A percentile compares a stretch with the other conserved stretches of the same genome.
phyloP scores from a whole-genome alignment of 92 coral and sea anemone genomes.

The Epizoanthus scotinus region DNA sequence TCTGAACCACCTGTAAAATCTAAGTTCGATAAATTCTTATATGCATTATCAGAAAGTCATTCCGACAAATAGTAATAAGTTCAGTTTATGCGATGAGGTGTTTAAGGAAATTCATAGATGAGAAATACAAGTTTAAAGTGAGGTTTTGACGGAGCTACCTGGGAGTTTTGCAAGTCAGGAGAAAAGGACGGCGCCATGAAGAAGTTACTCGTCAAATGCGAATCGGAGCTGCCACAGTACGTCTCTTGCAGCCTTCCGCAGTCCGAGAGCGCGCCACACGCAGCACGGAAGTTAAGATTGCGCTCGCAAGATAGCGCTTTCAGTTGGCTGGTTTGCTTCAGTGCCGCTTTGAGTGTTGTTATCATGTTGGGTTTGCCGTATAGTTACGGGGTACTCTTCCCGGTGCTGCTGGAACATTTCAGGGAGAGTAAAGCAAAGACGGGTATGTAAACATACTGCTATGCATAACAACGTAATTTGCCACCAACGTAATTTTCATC shows the following conservation, averaged over 20 bases:
- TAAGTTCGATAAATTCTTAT: background rate
- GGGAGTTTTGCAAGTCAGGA: conserved; percentile 2
- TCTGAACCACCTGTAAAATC: background rate
- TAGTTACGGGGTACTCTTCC: conserved; percentile 35
- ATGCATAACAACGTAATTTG: too few species aligned
- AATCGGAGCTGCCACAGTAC: conserved; percentile 3
- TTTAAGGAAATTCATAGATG: background rate
- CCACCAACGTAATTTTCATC: too few species aligned
- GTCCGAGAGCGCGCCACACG: background rate
- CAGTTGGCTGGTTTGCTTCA: conserved; percentile 32
- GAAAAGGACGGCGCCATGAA: conserved; percentile 1
- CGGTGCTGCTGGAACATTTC: conserved; percentile 28
- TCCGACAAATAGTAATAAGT: too few species aligned
- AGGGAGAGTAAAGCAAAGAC: conserved; percentile 36
- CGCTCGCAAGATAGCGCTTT: conserved; percentile 30
- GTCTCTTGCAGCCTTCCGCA: conserved; percentile 34
- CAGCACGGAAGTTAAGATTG: background rate
- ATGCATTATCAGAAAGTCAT: background rate
- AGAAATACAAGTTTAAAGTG: background rate
- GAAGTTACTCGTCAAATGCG: conserved; percentile 21
- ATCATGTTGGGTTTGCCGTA: conserved; percentile 5
- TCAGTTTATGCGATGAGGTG: background rate
- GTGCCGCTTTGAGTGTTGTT: conserved; percentile 25
- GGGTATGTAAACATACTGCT: background rate
- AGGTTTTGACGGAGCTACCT: background rate